Evolutionary conservation across 1,140 invertebrate species (phyloP).

Genomic region (Penaeus vannamei): DNA sequence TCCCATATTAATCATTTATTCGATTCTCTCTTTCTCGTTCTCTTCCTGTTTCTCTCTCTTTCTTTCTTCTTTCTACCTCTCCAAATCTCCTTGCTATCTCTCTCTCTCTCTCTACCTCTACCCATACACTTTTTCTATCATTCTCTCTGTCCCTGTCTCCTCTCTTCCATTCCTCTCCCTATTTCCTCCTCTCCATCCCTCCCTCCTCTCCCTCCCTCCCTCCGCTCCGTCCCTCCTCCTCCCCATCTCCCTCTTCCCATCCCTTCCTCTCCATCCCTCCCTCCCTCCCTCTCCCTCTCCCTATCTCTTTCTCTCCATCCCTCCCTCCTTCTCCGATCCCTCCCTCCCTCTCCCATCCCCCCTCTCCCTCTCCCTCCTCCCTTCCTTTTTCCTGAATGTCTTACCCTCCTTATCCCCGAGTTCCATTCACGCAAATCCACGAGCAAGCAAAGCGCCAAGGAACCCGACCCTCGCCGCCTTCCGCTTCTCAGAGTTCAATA

Average conservation of each 20-base stretch:
- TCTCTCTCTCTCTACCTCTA: slow-evolving; percentile 17
- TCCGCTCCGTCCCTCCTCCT: not conserved
- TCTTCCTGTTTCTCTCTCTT: not conserved
- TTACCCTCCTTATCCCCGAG: too few species aligned
- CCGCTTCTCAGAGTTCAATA: too few species aligned
- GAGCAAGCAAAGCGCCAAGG: too few species aligned
- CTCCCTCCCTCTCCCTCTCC: too few species aligned
- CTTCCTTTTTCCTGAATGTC: too few species aligned
- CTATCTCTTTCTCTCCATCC: too few species aligned
- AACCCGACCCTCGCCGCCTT: too few species aligned
- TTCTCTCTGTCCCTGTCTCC: not conserved
- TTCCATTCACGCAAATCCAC: too few species aligned
- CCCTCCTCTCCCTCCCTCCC: not conserved
- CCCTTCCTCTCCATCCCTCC: not conserved
- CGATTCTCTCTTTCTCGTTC: not conserved
- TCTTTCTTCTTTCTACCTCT: not conserved
- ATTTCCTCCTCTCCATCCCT: not conserved
- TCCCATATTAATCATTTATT: too few species aligned
- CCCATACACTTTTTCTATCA: too few species aligned
- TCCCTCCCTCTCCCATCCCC: not conserved
- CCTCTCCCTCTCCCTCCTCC: not conserved
- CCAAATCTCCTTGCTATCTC: not conserved
- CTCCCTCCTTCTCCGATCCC: too few species aligned
- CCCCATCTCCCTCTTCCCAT: not conserved
- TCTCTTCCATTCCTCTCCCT: not conserved